phyloP scores from a whole-genome alignment of 2,888 invertebrate species.

The Cyrtodaria siliqua region DNA sequence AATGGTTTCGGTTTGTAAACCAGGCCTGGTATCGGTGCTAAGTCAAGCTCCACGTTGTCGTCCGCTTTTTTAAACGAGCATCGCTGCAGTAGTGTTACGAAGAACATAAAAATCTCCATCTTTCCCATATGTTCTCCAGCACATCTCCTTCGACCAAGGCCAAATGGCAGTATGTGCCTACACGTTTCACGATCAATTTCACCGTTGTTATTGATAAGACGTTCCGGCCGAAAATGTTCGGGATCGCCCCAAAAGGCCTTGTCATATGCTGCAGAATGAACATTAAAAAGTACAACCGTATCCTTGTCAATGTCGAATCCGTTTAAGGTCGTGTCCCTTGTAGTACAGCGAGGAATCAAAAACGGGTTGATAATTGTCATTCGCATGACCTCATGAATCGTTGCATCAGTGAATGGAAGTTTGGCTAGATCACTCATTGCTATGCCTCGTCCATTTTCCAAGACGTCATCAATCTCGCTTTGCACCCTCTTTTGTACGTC shows the following conservation, averaged over 20 bases:
- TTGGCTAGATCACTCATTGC: conserved; percentile 40
- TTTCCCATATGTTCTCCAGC: conserved; percentile 11
- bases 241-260: conserved; percentile 52
- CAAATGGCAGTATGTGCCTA: conserved; percentile 13
- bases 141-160: conserved; percentile 20
- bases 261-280: conserved; percentile 41
- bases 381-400: conserved; percentile 66
- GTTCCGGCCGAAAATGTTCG: conserved; percentile 42
- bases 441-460: conserved; percentile 55
- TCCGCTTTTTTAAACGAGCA: too few species aligned
- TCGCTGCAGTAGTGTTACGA: too few species aligned
- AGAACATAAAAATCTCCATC: neutral
- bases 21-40: too few species aligned
- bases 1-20: too few species aligned
- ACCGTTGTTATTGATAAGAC: conserved; percentile 35
- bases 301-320: conserved; percentile 55
- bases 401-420: conserved; percentile 66
- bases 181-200: conserved; percentile 9
- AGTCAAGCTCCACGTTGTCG: too few species aligned
- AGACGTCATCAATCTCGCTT: conserved; percentile 66
- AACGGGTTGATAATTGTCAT: conserved; percentile 60
- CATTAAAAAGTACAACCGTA: conserved; percentile 49
- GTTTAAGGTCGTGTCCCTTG: conserved; percentile 34
- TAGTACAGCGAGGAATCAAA: conserved; percentile 68
- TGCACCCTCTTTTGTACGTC: conserved; percentile 66